A percentile compares a stretch with the other conserved stretches of the same genome.
Conservation (phyloP, 2,888 invertebrate species). For the Crepidodera aurea region DNA sequence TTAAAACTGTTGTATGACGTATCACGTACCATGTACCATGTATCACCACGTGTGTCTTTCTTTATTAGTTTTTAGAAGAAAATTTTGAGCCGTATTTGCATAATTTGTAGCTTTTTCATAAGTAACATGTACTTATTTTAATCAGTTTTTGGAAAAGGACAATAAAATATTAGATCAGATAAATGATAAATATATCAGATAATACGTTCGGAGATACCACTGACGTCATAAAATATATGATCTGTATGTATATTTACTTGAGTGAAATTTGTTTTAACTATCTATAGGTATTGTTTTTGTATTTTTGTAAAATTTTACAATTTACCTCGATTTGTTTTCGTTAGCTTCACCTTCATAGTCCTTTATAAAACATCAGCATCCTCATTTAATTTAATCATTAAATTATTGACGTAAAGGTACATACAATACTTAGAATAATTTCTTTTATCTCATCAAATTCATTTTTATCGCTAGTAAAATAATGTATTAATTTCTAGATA, state of each 20-base stretch:
- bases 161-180: not conserved
- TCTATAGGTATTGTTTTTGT: no score
- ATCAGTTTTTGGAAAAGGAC: no score
- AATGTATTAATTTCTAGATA: not conserved
- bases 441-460: constrained; percentile 12
- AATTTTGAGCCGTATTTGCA: no score
- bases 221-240: not conserved
- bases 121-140: no score
- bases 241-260: no score
- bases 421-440: constrained; percentile 8
- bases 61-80: no score
- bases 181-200: no score
- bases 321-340: constrained; percentile 11
- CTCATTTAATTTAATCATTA: not conserved
- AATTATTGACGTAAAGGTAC: constrained; percentile 4
- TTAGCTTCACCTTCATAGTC: constrained; percentile 5
- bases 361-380: constrained; percentile 6
- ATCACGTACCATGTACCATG: no score
- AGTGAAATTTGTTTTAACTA: no score
- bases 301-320: not conserved
- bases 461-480: not conserved
- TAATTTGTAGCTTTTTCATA: no score
- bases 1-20: no score
- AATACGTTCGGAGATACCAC: not conserved
- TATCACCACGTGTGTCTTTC: no score